Evolutionary conservation across 2,797 vertebrate genomes (phyloP), one percentile per base, ranked within the genome.

Genomic region (Diglossa cyanea): DNA sequence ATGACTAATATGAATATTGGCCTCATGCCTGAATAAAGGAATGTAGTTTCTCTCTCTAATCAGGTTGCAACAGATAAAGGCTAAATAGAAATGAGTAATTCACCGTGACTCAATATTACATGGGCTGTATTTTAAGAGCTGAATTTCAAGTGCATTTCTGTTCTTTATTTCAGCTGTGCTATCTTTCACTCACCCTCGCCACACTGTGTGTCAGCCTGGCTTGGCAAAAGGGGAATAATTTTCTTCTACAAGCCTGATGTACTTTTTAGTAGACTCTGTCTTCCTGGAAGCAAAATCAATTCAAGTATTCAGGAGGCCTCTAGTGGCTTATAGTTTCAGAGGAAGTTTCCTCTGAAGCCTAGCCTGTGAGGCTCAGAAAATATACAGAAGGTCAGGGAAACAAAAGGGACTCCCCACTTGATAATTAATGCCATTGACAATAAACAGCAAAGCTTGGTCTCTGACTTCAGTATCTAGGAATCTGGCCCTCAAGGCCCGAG

Each of bases 201-300:
- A 94, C 50, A 35, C 83, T 65, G 4, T 75, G 90, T 95, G 94
- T 93, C 95, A 95, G 67, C 72, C 79, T 39, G 37, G 85, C 83
- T 95, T 93, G 71, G 71, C 67, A 87, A 57, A 86, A 45, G 66
- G 61, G 89, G 87, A 97, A 96, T 75, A 13, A 65, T 96, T 97
- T 97, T 93, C 90, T 91, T 91, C 85, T 31, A 28, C 60, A 89
- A 97, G 82, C 87, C 73, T 42, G 93, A 97, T 85, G 84, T 91
- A 97, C 96, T 98, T 97, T 97, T 97, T 90, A 95, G 96, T 90
- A 97, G 94, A 88, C 86, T 82, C 44, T 82, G 82, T 91, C 97
- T 97, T 97, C 96, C 97, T 95, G 90, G 96, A 97, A 97, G 94
- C 94, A 95, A 96, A 97, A 97, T 97, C 95, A 97, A 96, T 95